Evolutionary conservation across 2,888 invertebrate species (phyloP).

Genomic region (Melitaea athalia): DNA sequence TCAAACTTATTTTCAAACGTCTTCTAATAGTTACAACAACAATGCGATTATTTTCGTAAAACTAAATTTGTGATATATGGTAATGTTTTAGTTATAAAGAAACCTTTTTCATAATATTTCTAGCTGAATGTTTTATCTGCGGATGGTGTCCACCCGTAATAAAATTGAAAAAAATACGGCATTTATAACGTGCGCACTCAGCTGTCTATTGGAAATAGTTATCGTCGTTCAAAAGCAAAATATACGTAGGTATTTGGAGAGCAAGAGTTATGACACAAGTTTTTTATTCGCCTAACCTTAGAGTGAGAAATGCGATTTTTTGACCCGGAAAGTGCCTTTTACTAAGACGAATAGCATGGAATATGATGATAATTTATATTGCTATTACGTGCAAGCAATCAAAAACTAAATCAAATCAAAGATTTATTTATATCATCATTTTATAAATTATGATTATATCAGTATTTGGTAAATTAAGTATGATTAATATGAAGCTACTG

Average conservation of each 20-base stretch:
- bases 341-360: no score
- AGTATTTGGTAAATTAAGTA: no score
- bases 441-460: no score
- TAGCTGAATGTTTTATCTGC: not conserved
- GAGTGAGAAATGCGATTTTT: no score
- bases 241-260: not conserved
- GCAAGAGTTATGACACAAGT: not conserved
- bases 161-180: conserved; percentile 8
- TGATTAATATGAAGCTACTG: no score
- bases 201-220: conserved; percentile 7
- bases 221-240: conserved; percentile 1
- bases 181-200: not conserved
- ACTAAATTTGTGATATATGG: not conserved
- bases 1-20: no score
- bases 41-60: not conserved
- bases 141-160: not conserved
- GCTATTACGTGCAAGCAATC: no score
- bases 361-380: no score
- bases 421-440: no score
- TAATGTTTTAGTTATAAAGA: not conserved
- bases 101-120: not conserved
- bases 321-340: no score
- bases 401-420: no score
- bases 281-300: not conserved
- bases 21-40: not conserved